These are phyloP conservation scores for Eubucco bourcierii DNA, from an alignment of 2,113 vertebrate species.

Conservation along the genomic window DNA sequence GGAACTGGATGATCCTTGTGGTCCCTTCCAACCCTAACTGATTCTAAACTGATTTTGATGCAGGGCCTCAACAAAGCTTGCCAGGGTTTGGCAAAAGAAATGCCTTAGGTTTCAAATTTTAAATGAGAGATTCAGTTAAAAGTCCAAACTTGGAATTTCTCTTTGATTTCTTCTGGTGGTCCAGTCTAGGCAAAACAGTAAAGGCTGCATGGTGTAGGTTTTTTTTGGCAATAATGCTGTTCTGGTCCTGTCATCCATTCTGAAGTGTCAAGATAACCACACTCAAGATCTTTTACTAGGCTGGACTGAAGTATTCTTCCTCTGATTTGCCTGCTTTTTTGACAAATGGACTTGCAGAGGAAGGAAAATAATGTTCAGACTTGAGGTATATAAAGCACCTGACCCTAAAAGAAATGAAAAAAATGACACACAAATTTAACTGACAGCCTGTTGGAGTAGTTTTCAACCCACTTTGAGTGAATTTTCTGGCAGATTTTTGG, in stretches of 20 bases:
- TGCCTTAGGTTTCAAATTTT: slow-evolving; percentile 38
- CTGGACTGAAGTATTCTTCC: not conserved
- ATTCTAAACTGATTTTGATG: not conserved
- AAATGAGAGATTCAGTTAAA: slow-evolving; percentile 30
- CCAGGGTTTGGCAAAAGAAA: slow-evolving; percentile 14
- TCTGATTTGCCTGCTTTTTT: not conserved
- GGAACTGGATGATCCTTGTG: no score
- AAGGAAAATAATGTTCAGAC: not conserved
- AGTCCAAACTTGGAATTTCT: not conserved
- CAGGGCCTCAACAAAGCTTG: not conserved
- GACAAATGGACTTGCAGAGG: not conserved
- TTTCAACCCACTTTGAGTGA: not conserved
- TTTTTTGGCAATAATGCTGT: not conserved
- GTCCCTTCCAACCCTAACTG: no score
- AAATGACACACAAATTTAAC: not conserved
- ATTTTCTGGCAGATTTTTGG: not conserved
- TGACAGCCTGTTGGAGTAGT: not conserved
- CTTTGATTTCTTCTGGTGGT: slow-evolving; percentile 20
- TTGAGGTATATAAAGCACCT: not conserved
- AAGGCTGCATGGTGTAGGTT: not conserved
- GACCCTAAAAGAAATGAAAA: not conserved
- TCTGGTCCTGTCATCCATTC: not conserved
- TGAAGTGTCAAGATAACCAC: not conserved
- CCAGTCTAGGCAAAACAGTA: not conserved
- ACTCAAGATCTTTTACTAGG: not conserved